These are phyloP conservation scores for honey bee (Apis mellifera) DNA, from an alignment of 1,140 invertebrate genomes.

Conservation along the genomic window Amel_HAv3.1 CM009934.2:4653001-4653500, in stretches of 20 bases:
- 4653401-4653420: neutral
- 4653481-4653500: too few relatives aligned
- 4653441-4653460: too few relatives aligned
- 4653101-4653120: too few relatives aligned
- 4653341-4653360: constrained; percentile 18
- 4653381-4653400: too few relatives aligned
- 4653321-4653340: constrained; percentile 42
- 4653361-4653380: neutral
- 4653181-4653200: neutral
- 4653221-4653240: neutral
- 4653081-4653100: too few relatives aligned
- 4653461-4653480: too few relatives aligned
- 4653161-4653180: neutral
- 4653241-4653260: neutral
- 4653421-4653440: neutral
- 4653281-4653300: too few relatives aligned
- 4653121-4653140: neutral
- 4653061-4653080: too few relatives aligned
- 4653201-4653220: neutral
- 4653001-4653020: neutral
- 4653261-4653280: neutral
- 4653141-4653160: neutral
- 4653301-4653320: neutral
- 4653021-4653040: neutral
- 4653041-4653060: too few relatives aligned